Evolutionary conservation across 92 coral and sea anemone genomes (phyloP), one percentile per base, ranked within the genome.

Genomic region (Parazoanthus atlanticus): DNA sequence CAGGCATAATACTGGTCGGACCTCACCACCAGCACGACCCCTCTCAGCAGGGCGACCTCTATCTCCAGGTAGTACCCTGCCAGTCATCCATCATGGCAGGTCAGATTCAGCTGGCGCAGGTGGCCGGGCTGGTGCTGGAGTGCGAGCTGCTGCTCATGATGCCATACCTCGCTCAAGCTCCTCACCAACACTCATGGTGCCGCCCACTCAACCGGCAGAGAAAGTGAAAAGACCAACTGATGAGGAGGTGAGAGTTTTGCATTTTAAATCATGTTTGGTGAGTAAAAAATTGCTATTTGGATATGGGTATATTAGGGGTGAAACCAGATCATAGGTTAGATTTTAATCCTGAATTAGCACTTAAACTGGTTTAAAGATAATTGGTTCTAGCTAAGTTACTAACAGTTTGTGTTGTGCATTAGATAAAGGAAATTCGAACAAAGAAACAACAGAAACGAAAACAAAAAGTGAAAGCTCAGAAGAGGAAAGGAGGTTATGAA

Each of bases 401-500:
- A 33, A 67, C 76, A 6, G 12, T 40, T 46, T 79, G 16, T 87
- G 30, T 81, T 84, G 32, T 54, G 56, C 10, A 74, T 23, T 88
- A 95, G 99, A 91, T 95, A 72, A 92, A 94, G 66, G 92, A 91
- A 84, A 94, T 92, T 85, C 94, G 99, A 11, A 89, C 89, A 84
- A 94, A 94, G 85, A 96, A 93, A 82, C 99, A 95, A 30, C 96
- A 93, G 86, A 95, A 92, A 64, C 90, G 96, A 73, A 95, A 95
- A 90, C 96, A 95, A 56, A 92, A 94, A 84, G 99, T 95, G 30
- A 97, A 95, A 82, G 95, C 94, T 29, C 94, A 93, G 85, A 96
- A 93, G 47, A 92, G 89, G 73, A 90, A 82, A 84, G 91, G 90
- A 25, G 86, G 34, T 31, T 78, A 88, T 8, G 96, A 95, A 66